Base-by-base conservation (phyloP, 2,888 invertebrate genomes). In the Lingula anatina region DNA sequence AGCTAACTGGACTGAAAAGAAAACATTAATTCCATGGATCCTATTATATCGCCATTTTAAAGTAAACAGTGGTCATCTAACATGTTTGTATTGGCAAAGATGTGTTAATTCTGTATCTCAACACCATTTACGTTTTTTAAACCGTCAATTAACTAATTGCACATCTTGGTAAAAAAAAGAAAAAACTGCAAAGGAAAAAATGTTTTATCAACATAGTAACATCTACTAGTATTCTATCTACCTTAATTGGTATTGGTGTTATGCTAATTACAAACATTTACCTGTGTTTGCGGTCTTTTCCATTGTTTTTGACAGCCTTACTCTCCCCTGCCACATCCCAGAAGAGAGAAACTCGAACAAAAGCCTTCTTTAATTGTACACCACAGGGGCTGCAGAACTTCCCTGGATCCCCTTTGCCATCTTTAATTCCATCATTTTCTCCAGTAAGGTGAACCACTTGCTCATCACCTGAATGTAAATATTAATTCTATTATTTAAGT, bases 1-100 rank as follows among this genome's bases (percentile, higher is more conserved):
- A n/a, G n/a, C n/a, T n/a, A n/a, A 63, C 55, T 0, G 76, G 70
- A 4, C 64, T 64, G 53, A 46, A 54, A 42, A 36, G 42, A 36
- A 21, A 38, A 20, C 12, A 24, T 28, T 2, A 41, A 18, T n/a
- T n/a, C n/a, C n/a, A n/a, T n/a, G n/a, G n/a, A n/a, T n/a, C n/a
- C n/a, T n/a, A n/a, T n/a, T n/a, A n/a, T n/a, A n/a, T n/a, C n/a
- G n/a, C n/a, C n/a, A n/a, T n/a, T n/a, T n/a, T n/a, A n/a, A n/a
- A n/a, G n/a, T n/a, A n/a, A n/a, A n/a, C n/a, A n/a, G n/a, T n/a
- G n/a, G n/a, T n/a, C n/a, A n/a, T n/a, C n/a, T n/a, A n/a, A n/a
- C n/a, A n/a, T n/a, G n/a, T n/a, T n/a, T n/a, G n/a, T n/a, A n/a
- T n/a, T n/a, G n/a, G n/a, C n/a, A n/a, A n/a, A n/a, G n/a, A n/a